A percentile compares a stretch with the other conserved stretches of the same genome.
Conservation (phyloP, 1,140 invertebrate species). For the Anastrepha obliqua region DNA sequence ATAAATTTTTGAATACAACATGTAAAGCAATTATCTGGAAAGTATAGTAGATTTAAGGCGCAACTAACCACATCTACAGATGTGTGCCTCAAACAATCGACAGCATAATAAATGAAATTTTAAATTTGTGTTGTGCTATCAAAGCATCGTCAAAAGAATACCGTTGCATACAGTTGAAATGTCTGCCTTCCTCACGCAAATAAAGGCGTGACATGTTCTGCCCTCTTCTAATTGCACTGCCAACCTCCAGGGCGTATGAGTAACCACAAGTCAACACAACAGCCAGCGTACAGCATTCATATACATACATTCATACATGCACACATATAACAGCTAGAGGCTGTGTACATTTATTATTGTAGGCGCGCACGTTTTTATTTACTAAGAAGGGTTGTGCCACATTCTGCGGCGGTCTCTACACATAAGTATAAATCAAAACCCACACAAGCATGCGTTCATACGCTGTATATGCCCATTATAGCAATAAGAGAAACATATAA, state of each 20-base stretch:
- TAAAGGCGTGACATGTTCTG: neutral
- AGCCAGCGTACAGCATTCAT: neutral
- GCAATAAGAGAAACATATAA: neutral
- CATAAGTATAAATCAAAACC: neutral
- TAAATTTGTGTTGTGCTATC: neutral
- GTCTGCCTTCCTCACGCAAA: neutral
- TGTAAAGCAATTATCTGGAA: too few species aligned
- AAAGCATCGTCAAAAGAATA: neutral
- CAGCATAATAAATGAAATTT: neutral
- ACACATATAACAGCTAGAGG: neutral
- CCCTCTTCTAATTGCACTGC: neutral
- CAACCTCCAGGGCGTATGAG: neutral
- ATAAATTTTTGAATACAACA: too few species aligned
- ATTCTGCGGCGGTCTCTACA: neutral
- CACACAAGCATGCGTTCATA: neutral
- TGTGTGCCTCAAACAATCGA: neutral
- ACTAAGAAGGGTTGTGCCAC: neutral
- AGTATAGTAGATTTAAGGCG: too few species aligned
- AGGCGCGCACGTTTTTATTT: neutral
- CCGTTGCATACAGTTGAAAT: neutral
- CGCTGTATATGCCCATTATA: neutral
- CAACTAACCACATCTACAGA: too few species aligned
- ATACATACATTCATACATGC: neutral
- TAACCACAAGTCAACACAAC: constrained; percentile 7
- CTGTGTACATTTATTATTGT: neutral